Evolutionary conservation across 2,888 invertebrate genomes (phyloP).

Genomic region (Diploptera punctata): DNA sequence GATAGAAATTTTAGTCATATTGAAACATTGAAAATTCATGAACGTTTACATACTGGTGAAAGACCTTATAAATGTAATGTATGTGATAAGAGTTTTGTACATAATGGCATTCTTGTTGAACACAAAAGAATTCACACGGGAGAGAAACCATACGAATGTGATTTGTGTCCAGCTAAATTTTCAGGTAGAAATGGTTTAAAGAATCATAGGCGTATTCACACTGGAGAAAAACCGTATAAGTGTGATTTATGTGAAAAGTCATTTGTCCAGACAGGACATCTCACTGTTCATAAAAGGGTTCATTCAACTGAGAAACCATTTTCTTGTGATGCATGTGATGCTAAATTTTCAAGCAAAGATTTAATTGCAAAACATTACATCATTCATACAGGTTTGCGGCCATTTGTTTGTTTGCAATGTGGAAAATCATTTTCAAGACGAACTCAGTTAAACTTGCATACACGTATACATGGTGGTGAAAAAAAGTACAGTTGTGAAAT

Average conservation of each 20-base stretch:
- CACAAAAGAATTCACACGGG: constrained; percentile 55
- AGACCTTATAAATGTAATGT: constrained; percentile 57
- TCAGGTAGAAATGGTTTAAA: not conserved
- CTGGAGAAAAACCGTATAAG: not conserved
- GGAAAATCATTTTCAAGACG: too few relatives aligned
- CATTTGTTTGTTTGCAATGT: too few relatives aligned
- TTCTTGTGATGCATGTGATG: not conserved
- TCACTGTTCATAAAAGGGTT: not conserved
- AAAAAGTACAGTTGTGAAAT: too few relatives aligned
- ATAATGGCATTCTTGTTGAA: constrained; percentile 49
- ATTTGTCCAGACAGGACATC: not conserved
- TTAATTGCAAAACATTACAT: too few relatives aligned
- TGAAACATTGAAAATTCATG: constrained; percentile 26
- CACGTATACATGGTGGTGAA: too few relatives aligned
- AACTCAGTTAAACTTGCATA: too few relatives aligned
- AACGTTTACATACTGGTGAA: constrained; percentile 31
- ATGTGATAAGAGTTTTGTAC: constrained; percentile 60
- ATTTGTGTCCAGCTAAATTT: constrained; percentile 49
- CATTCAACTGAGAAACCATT: not conserved
- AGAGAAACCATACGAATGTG: constrained; percentile 54
- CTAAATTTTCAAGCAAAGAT: not conserved
- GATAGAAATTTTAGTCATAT: constrained; percentile 43
- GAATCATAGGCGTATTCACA: not conserved
- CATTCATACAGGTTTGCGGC: too few relatives aligned
- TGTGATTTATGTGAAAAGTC: not conserved